Percentiles rank a stretch among this genome's conserved stretches.
phyloP scores from a whole-genome alignment of 2,888 invertebrate species.

The Noctua fimbriata region DNA sequence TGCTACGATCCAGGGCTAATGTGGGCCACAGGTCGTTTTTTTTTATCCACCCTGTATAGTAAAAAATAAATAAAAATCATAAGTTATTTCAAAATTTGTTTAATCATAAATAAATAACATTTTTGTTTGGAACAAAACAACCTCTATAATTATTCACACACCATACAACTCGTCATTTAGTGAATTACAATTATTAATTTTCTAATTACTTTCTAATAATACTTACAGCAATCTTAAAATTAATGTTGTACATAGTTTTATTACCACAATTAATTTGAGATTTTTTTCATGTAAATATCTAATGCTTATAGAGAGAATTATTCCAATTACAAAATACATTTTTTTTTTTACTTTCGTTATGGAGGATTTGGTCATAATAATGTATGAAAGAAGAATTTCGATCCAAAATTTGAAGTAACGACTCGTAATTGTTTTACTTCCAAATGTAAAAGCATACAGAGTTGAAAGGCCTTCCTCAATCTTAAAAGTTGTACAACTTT shows the following conservation, averaged over 20 bases:
- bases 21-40: too few relatives aligned
- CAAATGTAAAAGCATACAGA: constrained; percentile 58
- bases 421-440: constrained; percentile 60
- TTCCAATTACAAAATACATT: constrained; percentile 83
- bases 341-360: constrained; percentile 71
- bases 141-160: constrained; percentile 89
- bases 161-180: constrained; percentile 87
- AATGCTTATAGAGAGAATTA: constrained; percentile 88
- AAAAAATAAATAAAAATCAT: constrained; percentile 60
- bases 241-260: constrained; percentile 89
- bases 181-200: constrained; percentile 88
- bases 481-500: constrained; percentile 47
- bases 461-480: constrained; percentile 31
- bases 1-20: too few relatives aligned
- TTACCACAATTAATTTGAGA: constrained; percentile 90
- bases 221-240: constrained; percentile 89
- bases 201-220: constrained; percentile 90
- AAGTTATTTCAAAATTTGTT: constrained; percentile 89
- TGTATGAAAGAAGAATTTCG: constrained; percentile 55
- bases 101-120: constrained; percentile 91
- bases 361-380: constrained; percentile 82
- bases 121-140: constrained; percentile 90
- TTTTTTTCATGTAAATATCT: constrained; percentile 87
- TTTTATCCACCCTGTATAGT: not conserved
- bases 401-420: constrained; percentile 55